phyloP scores from a whole-genome alignment of 2,888 invertebrate species.

The Amblyteles armatorius region DNA sequence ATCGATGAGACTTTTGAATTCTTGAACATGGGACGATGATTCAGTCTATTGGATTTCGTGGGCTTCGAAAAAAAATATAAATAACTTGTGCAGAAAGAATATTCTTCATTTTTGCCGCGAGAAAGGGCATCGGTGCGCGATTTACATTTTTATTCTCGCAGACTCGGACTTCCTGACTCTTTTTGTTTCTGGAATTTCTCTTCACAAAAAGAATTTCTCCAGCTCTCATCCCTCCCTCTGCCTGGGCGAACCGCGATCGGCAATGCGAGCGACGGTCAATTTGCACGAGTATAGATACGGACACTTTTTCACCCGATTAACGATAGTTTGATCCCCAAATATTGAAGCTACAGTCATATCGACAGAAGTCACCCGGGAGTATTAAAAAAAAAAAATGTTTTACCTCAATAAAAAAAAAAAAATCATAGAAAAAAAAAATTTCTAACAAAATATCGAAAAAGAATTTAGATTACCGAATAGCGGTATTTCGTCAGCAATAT shows the following conservation, averaged over 20 bases:
- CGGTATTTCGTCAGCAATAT: neutral
- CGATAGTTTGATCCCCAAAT: neutral
- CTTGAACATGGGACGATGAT: neutral
- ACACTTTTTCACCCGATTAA: neutral
- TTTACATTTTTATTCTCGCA: neutral
- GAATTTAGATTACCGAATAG: neutral
- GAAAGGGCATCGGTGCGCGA: neutral
- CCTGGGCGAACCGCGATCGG: neutral
- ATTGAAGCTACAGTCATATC: neutral
- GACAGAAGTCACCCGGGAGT: too few relatives aligned
- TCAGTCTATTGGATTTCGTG: slow-evolving; percentile 6
- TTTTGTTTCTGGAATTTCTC: neutral
- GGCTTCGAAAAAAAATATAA: neutral
- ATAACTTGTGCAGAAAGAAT: neutral
- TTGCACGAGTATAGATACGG: neutral
- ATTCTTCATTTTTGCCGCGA: neutral
- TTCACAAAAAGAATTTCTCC: neutral
- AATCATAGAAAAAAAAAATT: neutral
- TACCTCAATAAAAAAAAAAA: neutral
- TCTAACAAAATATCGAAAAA: neutral
- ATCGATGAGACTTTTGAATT: slow-evolving; percentile 1
- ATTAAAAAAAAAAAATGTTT: neutral
- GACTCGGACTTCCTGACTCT: neutral
- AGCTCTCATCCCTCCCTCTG: slow-evolving; percentile 25
- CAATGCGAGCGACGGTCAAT: neutral